A percentile compares a stretch with the other conserved stretches of the same genome.
Evolutionary conservation across 2,888 invertebrate species (phyloP).

Genomic region (Lasioglossum lativentre): DNA sequence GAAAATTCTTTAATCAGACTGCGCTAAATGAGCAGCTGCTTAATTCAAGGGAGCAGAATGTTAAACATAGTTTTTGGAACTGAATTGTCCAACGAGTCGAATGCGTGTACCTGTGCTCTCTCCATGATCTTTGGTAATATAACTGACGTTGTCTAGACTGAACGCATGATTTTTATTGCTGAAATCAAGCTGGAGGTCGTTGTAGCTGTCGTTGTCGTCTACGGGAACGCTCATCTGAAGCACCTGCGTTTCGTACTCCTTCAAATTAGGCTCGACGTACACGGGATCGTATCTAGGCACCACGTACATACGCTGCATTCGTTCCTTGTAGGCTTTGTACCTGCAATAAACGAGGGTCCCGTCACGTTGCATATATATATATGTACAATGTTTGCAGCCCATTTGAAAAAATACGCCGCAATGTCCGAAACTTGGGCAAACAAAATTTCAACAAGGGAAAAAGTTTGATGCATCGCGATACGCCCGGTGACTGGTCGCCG

Average conservation of each 20-base stretch:
- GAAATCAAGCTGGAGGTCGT: constrained; percentile 93
- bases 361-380: not conserved
- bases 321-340: constrained; percentile 95
- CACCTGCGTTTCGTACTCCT: constrained; percentile 98
- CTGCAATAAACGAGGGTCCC: constrained; percentile 84
- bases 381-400: not conserved
- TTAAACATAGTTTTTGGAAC: not conserved
- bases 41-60: not conserved
- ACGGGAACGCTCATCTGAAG: constrained; percentile 96
- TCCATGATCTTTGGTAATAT: constrained; percentile 93
- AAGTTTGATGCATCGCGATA: constrained; percentile 6
- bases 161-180: constrained; percentile 95
- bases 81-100: not conserved
- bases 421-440: constrained; percentile 5
- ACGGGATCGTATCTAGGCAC: constrained; percentile 89
- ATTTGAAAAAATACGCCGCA: no score
- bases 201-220: constrained; percentile 91
- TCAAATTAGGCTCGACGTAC: constrained; percentile 92
- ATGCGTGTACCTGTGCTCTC: constrained; percentile 85
- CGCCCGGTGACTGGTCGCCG: constrained; percentile 13
- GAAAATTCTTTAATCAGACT: not conserved
- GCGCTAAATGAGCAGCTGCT: not conserved
- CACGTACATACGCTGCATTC: constrained; percentile 90
- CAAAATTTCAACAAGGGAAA: not conserved
- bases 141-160: constrained; percentile 94